Base-by-base conservation (phyloP, 2,888 invertebrate genomes). In the Papilio demoleus region DNA sequence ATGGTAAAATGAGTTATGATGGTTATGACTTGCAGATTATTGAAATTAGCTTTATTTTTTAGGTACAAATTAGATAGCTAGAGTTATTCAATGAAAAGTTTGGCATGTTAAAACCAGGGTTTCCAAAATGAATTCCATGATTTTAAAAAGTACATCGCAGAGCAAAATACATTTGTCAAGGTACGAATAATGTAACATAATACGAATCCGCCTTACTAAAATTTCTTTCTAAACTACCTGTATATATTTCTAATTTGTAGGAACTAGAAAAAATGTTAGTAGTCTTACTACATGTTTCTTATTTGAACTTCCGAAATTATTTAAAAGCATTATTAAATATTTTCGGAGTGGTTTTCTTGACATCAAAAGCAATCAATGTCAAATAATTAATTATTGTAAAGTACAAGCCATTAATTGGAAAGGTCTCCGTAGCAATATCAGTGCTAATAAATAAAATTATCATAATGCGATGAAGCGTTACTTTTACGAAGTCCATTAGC, bases 361-460 rank as follows among this genome's bases (percentile, higher is more conserved):
- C 59, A 38, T 59, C 34, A 59, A 59, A 59, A 22, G 59, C 12
- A 36, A 59, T 59, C 36, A 59, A 59, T 38, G 36, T 59, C 34
- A 36, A 14, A 59, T 59, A 38, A 36, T 22, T 38, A 22, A 1
- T 8, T 19, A 8, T 38, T 38, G 4, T 14, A 1, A 19, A 2
- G 22, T 36, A 59, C 22, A 36, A 22, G 17, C 1, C 58, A 12
- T 38, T 14, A 22, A 14, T 34, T 12, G 22, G 38, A 59, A 38
- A 59, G 1, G 22, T 59, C 36, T 36, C 36, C 1, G 11, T 22
- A 34, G 59, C 59, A 22, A 38, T 59, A 38, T 36, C 14, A 14
- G 12, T 19, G 36, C 2, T 59, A 59, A 59, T 59, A 38, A 59
- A 34, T 59, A 8, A 22, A 59, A 59, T 59, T 59, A 36, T 59